A percentile compares a stretch with the other conserved stretches of the same genome.
Evolutionary conservation across 2,888 invertebrate genomes (phyloP).

Genomic region (Habroteleia sp.): DNA sequence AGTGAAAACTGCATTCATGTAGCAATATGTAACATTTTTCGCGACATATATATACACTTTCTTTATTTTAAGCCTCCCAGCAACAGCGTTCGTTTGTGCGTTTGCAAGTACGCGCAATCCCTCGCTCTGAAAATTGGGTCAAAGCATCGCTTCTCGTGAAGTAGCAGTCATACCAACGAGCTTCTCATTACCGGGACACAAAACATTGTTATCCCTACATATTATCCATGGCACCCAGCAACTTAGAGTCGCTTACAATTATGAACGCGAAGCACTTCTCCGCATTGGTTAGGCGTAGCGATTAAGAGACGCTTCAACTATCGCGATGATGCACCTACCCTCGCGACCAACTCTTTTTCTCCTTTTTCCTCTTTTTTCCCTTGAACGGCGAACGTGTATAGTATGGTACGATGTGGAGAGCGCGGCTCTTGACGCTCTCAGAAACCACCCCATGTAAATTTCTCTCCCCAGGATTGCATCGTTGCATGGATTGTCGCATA

Average conservation of each 20-base stretch:
- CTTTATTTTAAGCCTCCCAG: slow-evolving; percentile 15
- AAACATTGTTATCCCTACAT: slow-evolving; percentile 43
- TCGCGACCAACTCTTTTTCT: slow-evolving; percentile 34
- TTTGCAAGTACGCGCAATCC: slow-evolving; percentile 2
- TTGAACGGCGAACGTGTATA: slow-evolving; percentile 20
- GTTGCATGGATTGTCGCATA: slow-evolving; percentile 68
- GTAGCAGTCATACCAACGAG: slow-evolving; percentile 44
- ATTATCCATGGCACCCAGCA: slow-evolving; percentile 39
- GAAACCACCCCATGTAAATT: slow-evolving; percentile 72
- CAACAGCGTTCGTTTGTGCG: slow-evolving; percentile 30
- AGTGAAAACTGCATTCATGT: too few relatives aligned
- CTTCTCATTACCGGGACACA: slow-evolving; percentile 42
- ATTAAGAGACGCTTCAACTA: slow-evolving; percentile 54
- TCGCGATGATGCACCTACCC: slow-evolving; percentile 36
- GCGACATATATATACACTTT: background rate
- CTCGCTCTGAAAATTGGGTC: slow-evolving; percentile 46
- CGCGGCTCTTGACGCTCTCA: slow-evolving; percentile 64
- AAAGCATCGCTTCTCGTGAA: slow-evolving; percentile 29
- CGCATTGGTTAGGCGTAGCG: slow-evolving; percentile 47
- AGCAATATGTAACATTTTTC: background rate
- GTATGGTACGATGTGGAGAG: slow-evolving; percentile 44
- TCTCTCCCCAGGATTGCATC: slow-evolving; percentile 73
- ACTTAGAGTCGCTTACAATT: slow-evolving; percentile 47
- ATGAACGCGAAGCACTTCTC: slow-evolving; percentile 16
- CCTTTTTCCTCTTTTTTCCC: slow-evolving; percentile 50